A percentile compares a stretch with the other conserved stretches of the same genome.
phyloP scores from a whole-genome alignment of 2,113 vertebrate genomes.

The Apodemus sylvaticus region DNA sequence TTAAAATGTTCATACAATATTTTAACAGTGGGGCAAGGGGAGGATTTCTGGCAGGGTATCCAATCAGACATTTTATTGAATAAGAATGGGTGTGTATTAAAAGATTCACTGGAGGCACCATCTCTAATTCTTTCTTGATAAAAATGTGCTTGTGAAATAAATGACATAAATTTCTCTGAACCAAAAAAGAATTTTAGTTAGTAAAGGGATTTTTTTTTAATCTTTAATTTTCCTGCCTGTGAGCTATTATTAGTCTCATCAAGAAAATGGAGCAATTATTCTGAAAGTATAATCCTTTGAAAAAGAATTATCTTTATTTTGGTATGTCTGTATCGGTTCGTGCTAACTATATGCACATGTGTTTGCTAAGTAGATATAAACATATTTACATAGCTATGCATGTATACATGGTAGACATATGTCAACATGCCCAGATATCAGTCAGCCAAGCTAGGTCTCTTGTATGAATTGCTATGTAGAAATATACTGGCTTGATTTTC shows the following conservation, averaged over 20 bases:
- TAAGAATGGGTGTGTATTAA: not conserved
- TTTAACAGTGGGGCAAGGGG: not conserved
- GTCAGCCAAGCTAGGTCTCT: not conserved
- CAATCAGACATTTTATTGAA: not conserved
- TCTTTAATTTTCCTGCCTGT: constrained; percentile 50
- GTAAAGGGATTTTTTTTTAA: constrained; percentile 1
- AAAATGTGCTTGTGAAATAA: constrained; percentile 37
- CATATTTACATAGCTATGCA: not conserved
- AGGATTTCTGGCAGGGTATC: not conserved
- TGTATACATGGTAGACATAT: not conserved
- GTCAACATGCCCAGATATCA: not conserved
- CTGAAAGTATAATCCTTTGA: constrained; percentile 37
- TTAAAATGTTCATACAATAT: constrained; percentile 39
- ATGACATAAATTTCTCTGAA: constrained; percentile 4
- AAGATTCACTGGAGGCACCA: constrained; percentile 8
- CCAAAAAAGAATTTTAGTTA: constrained; percentile 35
- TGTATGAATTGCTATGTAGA: not conserved
- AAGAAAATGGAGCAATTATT: constrained; percentile 20
- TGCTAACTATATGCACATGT: not conserved
- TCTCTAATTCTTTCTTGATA: constrained; percentile 20
- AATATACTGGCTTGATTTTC: constrained; percentile 23
- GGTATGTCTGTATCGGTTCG: not conserved
- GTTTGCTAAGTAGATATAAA: not conserved
- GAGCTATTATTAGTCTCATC: constrained; percentile 39
- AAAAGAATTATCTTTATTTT: constrained; percentile 34